Base-by-base conservation (phyloP, 2,113 vertebrate species). In the Oncorhynchus kisutch region DNA sequence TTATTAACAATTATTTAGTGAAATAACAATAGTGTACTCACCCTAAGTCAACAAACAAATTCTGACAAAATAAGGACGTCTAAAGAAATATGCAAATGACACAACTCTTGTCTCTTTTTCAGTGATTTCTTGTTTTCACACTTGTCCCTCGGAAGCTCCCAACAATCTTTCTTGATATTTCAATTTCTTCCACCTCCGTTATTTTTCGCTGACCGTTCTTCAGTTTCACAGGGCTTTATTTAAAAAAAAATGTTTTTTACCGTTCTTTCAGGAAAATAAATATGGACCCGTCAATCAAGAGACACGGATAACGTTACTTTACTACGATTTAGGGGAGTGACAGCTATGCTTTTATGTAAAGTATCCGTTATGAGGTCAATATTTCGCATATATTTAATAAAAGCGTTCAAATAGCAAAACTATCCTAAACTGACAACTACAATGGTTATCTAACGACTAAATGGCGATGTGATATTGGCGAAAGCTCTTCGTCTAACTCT, bases 281-380 rank as follows among this genome's bases (percentile, higher is more conserved):
- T 82, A 90, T 85, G 87, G 87, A 91, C 82, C 90, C 71, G 88
- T 92, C 93, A 91, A 91, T 92, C 89, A 91, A 88, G 72, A 60
- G 67, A 54, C 29, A 81, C 39, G 39, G 39, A 45, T 45, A 45
- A 45, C 69, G 69, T 67, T 66, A 20, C 51, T 64, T 29, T 51
- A 60, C 70, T 67, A 20, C 16, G 22, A 2, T 77, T 31, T 65
- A 77, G 84, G 86, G 82, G 69, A 34, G 49, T 0, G 9, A 45
- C 9, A 45, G 39, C 5, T 67, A 34, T 31, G 29, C 3, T 18
- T n/a, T 54, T 54, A 54, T 18, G 13, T 18, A 54, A 54, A 16
- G 14, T 18, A 54, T 18, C 14, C 13, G 16, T 18, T 54, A 14
- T 3, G 16, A 5, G 51, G 16, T 4, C 51, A 62, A 62, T 7